phyloP scores from a whole-genome alignment of 1,140 invertebrate genomes.

The Adelges cooleyi region DNA sequence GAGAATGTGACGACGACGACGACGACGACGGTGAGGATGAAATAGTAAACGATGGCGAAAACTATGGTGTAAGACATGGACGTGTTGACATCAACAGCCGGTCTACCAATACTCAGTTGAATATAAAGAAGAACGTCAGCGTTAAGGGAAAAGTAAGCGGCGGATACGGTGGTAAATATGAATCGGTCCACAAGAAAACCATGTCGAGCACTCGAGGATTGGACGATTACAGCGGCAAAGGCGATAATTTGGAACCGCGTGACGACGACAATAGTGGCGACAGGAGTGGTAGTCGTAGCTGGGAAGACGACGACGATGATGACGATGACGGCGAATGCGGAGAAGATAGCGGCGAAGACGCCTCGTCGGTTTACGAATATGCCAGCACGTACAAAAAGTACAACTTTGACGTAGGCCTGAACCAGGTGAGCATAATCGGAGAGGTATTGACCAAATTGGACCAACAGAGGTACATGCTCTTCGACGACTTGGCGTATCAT shows the following conservation, averaged over 20 bases:
- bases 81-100: too few species aligned
- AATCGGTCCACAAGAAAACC: too few species aligned
- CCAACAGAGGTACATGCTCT: neutral
- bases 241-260: neutral
- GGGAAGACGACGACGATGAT: constrained; percentile 43
- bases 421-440: constrained; percentile 1
- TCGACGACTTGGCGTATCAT: constrained; percentile 10
- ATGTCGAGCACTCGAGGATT: too few species aligned
- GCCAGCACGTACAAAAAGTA: constrained; percentile 41
- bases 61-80: too few species aligned
- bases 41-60: too few species aligned
- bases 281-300: too few species aligned
- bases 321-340: constrained; percentile 48
- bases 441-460: constrained; percentile 8
- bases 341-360: neutral
- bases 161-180: neutral
- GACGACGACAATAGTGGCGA: neutral
- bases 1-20: too few species aligned
- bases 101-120: too few species aligned
- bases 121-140: neutral
- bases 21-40: too few species aligned
- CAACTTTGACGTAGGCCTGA: constrained; percentile 10
- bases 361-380: constrained; percentile 32
- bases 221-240: neutral
- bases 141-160: neutral